Percentiles rank a stretch among this genome's conserved stretches.
These are phyloP conservation scores for Leucoraja ocellata DNA, from an alignment of 2,797 vertebrate species.

Conservation along the genomic window DNA sequence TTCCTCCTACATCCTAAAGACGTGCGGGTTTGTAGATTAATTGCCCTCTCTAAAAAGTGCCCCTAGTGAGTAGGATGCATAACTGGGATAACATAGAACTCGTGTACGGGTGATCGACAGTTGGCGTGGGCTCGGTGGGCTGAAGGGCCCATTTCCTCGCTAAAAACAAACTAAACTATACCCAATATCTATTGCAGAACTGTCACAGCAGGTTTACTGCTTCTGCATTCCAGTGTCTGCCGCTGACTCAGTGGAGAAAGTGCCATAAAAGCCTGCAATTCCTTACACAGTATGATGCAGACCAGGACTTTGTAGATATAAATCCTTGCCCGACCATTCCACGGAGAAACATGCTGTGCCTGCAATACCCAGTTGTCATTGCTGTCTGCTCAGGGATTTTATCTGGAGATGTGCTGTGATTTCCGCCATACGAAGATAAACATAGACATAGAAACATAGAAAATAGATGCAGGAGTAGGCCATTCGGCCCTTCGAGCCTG, in stretches of 20 bases:
- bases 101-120: too few relatives aligned
- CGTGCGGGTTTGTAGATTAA: too few relatives aligned
- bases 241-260: neutral
- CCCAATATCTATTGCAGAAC: neutral
- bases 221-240: neutral
- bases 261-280: neutral
- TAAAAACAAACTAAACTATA: neutral
- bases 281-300: neutral
- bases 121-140: too few relatives aligned
- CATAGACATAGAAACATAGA: too few relatives aligned
- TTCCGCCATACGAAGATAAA: neutral
- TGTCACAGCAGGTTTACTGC: neutral
- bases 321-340: neutral
- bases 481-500: too few relatives aligned
- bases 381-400: neutral
- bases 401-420: neutral
- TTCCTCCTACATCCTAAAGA: too few relatives aligned
- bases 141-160: too few relatives aligned
- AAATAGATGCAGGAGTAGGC: too few relatives aligned
- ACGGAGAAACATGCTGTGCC: neutral
- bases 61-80: too few relatives aligned
- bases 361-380: neutral
- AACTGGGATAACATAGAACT: too few relatives aligned
- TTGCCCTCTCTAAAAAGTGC: too few relatives aligned
- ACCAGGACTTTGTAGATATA: neutral